A percentile compares a stretch with the other conserved stretches of the same genome.
phyloP scores from a whole-genome alignment of 2,113 vertebrate species.

The Lepidothrix coronata region DNA sequence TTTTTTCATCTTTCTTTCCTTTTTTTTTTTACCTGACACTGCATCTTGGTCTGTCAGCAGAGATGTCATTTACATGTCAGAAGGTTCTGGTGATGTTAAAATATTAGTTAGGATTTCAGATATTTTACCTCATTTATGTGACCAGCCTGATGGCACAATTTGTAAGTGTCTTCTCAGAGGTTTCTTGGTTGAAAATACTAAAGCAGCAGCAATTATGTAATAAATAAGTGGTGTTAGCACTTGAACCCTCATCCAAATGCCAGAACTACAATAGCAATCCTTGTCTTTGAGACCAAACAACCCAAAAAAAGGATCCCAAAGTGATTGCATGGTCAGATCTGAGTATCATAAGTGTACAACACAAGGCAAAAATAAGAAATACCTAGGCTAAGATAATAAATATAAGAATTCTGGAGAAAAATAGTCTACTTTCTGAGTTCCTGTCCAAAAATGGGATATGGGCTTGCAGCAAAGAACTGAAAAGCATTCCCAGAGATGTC shows the following conservation, averaged over 20 bases:
- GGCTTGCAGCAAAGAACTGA: not conserved
- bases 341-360: not conserved
- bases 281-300: not conserved
- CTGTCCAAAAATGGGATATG: not conserved
- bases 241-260: not conserved
- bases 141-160: not conserved
- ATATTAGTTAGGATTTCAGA: not conserved
- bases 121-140: not conserved
- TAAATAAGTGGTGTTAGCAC: not conserved
- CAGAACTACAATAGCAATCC: not conserved
- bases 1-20: not conserved
- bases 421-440: not conserved
- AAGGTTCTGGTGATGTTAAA: not conserved
- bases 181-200: not conserved
- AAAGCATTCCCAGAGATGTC: not conserved
- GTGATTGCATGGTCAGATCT: not conserved
- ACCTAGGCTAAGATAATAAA: not conserved
- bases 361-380: not conserved
- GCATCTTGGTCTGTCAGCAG: not conserved
- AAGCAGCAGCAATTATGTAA: not conserved
- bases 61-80: not conserved
- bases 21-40: not conserved
- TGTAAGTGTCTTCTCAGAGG: not conserved
- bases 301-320: not conserved
- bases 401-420: not conserved